Evolutionary conservation across 2,113 vertebrate species (phyloP).

Genomic region (Neodontobutis hainanensis): DNA sequence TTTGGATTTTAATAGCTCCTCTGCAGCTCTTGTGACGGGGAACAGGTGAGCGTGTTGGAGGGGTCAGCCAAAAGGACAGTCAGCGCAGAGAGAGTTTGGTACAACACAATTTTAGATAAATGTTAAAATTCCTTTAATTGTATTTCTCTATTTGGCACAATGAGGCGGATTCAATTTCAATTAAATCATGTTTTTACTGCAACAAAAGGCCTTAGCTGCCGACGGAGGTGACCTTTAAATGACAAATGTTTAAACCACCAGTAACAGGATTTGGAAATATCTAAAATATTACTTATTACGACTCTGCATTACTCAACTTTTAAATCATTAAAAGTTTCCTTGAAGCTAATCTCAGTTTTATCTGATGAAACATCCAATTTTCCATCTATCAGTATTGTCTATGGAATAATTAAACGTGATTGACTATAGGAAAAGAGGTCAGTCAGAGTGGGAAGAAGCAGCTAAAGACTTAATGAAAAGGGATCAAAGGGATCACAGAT

Average conservation of each 20-base stretch:
- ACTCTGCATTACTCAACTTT: background rate
- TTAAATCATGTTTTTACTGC: background rate
- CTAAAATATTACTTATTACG: background rate
- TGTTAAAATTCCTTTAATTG: background rate
- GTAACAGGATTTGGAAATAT: background rate
- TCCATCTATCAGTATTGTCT: background rate
- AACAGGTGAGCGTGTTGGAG: slow-evolving; percentile 60
- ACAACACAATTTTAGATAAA: slow-evolving; percentile 14
- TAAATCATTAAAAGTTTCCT: slow-evolving; percentile 17
- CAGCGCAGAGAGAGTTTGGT: slow-evolving; percentile 5
- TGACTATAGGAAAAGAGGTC: too few species aligned
- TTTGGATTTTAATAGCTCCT: slow-evolving; percentile 62
- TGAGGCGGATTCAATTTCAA: background rate
- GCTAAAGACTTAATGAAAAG: slow-evolving; percentile 8
- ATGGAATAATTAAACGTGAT: too few species aligned
- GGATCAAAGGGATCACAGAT: slow-evolving; percentile 11
- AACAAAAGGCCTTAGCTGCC: background rate
- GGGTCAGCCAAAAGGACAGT: slow-evolving; percentile 38
- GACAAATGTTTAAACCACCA: background rate
- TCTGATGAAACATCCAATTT: background rate
- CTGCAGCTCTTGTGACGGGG: slow-evolving; percentile 41
- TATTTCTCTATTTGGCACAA: background rate
- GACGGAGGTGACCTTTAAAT: background rate
- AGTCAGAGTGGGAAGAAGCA: background rate
- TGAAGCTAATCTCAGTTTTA: background rate